Percentiles rank a stretch among this genome's conserved stretches.
These are phyloP conservation scores for Globicephala melas DNA, from an alignment of 2,113 vertebrate genomes.

Conservation along the genomic window DNA sequence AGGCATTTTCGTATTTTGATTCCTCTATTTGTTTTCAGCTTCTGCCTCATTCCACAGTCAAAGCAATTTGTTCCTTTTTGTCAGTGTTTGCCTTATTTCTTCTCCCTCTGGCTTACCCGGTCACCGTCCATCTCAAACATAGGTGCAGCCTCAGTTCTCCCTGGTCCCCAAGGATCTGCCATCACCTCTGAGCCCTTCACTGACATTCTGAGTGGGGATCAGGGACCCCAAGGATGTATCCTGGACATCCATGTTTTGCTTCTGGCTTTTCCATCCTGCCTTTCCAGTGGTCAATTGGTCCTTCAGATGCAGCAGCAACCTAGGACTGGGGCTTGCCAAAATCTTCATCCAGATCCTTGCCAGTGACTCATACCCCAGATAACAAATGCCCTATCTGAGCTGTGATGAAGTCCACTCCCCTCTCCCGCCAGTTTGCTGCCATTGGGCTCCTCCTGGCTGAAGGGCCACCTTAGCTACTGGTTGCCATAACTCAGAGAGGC, in stretches of 20 bases:
- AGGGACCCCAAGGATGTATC: not conserved
- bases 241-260: not conserved
- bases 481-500: not conserved
- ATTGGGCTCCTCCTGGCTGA: not conserved
- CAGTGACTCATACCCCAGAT: not conserved
- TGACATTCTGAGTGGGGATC: not conserved
- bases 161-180: not conserved
- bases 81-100: not conserved
- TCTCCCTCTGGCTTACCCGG: not conserved
- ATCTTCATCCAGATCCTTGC: not conserved
- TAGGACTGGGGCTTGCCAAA: not conserved
- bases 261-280: not conserved
- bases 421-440: not conserved
- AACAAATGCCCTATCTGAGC: not conserved
- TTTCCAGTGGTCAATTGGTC: not conserved
- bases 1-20: not conserved
- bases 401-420: not conserved
- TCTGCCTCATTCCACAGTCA: not conserved
- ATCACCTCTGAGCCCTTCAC: not conserved
- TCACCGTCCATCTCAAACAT: not conserved
- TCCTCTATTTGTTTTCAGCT: not conserved
- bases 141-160: not conserved
- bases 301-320: not conserved
- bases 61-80: not conserved
- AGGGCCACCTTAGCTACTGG: not conserved